A percentile compares a stretch with the other conserved stretches of the same genome.
phyloP scores from a whole-genome alignment of 2,113 vertebrate genomes.

The Pteruthius melanotis region DNA sequence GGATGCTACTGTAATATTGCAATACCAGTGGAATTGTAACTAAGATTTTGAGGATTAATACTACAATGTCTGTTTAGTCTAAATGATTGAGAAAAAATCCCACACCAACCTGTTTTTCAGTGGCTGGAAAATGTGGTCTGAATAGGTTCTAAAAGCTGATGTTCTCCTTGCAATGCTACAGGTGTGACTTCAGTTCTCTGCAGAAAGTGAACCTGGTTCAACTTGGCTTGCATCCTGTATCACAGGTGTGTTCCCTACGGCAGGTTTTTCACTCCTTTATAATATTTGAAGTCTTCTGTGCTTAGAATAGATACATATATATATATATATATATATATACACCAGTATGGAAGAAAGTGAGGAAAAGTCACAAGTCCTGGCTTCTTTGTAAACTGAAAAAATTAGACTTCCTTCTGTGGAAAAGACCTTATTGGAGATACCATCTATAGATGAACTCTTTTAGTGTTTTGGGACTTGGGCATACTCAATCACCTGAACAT shows the following conservation, averaged over 20 bases:
- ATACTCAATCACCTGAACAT: not conserved
- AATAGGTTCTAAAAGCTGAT: not conserved
- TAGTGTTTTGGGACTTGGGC: not conserved
- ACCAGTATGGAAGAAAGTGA: not conserved
- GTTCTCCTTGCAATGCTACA: not conserved
- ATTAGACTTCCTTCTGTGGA: not conserved
- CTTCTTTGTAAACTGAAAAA: not conserved
- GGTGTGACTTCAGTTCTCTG: not conserved
- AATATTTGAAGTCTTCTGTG: not conserved
- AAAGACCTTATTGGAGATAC: not conserved
- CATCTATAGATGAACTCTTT: not conserved
- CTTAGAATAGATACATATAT: not conserved
- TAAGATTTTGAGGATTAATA: not conserved
- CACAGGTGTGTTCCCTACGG: constrained; percentile 56
- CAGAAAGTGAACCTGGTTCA: not conserved
- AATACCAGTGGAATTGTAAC: not conserved
- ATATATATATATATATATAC: no score
- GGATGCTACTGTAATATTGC: not conserved
- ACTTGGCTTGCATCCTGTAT: not conserved
- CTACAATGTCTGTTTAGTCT: not conserved
- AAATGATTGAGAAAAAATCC: not conserved
- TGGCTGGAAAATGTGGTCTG: not conserved
- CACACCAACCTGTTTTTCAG: not conserved
- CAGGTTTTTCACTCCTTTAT: not conserved
- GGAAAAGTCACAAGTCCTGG: not conserved